These are phyloP conservation scores for Patella pellucida DNA, from an alignment of 2,888 invertebrate genomes.

Conservation along the genomic window DNA sequence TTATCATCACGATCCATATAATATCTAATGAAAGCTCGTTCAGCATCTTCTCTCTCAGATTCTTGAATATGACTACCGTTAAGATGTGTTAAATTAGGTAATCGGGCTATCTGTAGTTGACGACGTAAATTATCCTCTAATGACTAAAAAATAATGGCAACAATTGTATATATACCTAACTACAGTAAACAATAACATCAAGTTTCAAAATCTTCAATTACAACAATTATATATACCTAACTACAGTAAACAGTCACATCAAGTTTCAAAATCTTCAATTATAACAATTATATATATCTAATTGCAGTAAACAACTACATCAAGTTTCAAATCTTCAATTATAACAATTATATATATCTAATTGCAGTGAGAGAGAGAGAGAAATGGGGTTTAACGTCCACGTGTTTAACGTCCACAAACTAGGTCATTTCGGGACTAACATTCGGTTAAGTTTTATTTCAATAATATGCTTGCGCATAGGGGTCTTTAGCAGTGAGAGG, in stretches of 20 bases:
- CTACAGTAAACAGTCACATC: neutral
- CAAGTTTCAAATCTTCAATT: neutral
- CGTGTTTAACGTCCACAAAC: too few relatives aligned
- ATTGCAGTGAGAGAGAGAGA: too few relatives aligned
- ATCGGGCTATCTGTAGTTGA: conserved; percentile 87
- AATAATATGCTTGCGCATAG: too few relatives aligned
- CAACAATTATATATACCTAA: conserved; percentile 1
- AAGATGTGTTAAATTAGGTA: conserved; percentile 86
- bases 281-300: conserved; percentile 1
- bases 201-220: neutral
- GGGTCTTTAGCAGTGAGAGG: too few relatives aligned
- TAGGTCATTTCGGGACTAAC: too few relatives aligned
- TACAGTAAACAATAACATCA: neutral
- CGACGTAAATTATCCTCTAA: conserved; percentile 84
- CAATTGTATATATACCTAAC: neutral
- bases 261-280: neutral
- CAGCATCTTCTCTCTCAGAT: conserved; percentile 91
- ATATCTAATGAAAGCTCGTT: conserved; percentile 91
- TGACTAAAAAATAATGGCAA: conserved; percentile 34
- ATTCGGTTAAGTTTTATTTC: too few relatives aligned
- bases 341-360: conserved; percentile 1
- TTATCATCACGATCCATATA: conserved; percentile 81
- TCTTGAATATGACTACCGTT: conserved; percentile 91
- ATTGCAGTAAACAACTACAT: neutral
- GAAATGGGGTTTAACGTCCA: too few relatives aligned